Evolutionary conservation across 1,140 invertebrate genomes (phyloP).

Genomic region (Bactericera cockerelli): DNA sequence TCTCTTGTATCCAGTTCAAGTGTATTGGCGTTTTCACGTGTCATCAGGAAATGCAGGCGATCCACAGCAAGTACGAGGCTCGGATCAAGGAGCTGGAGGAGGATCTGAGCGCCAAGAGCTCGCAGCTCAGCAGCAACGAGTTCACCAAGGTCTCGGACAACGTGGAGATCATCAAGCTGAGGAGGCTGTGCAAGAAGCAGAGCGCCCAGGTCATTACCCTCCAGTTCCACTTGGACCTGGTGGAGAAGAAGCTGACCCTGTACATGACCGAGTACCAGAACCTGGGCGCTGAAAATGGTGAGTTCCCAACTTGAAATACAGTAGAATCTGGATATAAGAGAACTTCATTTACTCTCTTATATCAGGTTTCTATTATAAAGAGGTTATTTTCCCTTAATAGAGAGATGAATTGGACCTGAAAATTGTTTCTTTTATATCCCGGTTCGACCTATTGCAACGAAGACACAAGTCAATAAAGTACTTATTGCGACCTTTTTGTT

Average conservation of each 20-base stretch:
- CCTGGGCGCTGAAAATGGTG: neutral
- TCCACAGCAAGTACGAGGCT: neutral
- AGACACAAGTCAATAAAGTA: neutral
- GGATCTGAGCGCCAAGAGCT: neutral
- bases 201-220: neutral
- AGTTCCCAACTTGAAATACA: too few relatives aligned
- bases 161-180: constrained; percentile 10
- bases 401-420: neutral
- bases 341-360: too few relatives aligned
- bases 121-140: neutral
- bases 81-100: neutral
- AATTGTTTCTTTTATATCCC: neutral
- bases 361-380: neutral
- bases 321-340: too few relatives aligned
- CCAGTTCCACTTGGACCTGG: neutral
- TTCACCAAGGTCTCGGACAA: constrained; percentile 10
- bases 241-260: neutral
- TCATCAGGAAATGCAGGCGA: constrained; percentile 2
- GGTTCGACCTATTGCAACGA: neutral
- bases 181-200: constrained; percentile 11
- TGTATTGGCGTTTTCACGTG: too few relatives aligned
- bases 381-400: neutral
- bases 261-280: neutral
- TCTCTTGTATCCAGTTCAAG: too few relatives aligned
- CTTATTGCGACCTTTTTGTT: neutral